A percentile compares a stretch with the other conserved stretches of the same genome.
These are phyloP conservation scores for Rotaria magnacalcarata DNA, from an alignment of 2,888 invertebrate species.

Conservation along the genomic window DNA sequence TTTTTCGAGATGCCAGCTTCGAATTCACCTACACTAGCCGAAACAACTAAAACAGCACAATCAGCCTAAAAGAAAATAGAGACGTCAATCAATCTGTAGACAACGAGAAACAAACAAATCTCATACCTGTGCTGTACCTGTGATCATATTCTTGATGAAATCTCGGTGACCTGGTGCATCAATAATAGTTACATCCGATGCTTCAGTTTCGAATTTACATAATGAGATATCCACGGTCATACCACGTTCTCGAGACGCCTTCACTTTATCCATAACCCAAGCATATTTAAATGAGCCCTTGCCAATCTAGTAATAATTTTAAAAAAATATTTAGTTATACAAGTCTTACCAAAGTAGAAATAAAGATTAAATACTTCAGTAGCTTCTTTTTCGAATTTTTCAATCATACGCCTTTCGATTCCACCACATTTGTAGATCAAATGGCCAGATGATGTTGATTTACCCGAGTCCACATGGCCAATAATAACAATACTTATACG, in stretches of 20 bases:
- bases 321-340: not conserved
- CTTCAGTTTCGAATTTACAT: conserved; percentile 70
- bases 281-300: conserved; percentile 99
- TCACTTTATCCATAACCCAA: conserved; percentile 99
- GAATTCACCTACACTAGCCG: too few species aligned
- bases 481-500: too few species aligned
- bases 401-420: conserved; percentile 99
- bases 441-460: conserved; percentile 67
- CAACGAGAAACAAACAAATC: too few species aligned
- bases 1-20: too few species aligned
- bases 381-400: conserved; percentile 99
- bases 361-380: not conserved
- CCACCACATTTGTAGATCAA: conserved; percentile 99
- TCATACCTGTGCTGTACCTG: conserved; percentile 70
- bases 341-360: too few species aligned
- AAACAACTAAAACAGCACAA: too few species aligned
- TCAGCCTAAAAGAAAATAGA: too few species aligned
- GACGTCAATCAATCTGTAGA: too few species aligned
- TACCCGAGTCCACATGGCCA: conserved; percentile 66
- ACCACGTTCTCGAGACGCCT: conserved; percentile 93
- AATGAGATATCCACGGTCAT: too few species aligned
- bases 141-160: conserved; percentile 99
- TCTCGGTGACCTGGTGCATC: conserved; percentile 99
- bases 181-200: conserved; percentile 95
- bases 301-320: conserved; percentile 72